phyloP scores from a whole-genome alignment of 2,113 vertebrate species.

The Nothocercus nigrocapillus region DNA sequence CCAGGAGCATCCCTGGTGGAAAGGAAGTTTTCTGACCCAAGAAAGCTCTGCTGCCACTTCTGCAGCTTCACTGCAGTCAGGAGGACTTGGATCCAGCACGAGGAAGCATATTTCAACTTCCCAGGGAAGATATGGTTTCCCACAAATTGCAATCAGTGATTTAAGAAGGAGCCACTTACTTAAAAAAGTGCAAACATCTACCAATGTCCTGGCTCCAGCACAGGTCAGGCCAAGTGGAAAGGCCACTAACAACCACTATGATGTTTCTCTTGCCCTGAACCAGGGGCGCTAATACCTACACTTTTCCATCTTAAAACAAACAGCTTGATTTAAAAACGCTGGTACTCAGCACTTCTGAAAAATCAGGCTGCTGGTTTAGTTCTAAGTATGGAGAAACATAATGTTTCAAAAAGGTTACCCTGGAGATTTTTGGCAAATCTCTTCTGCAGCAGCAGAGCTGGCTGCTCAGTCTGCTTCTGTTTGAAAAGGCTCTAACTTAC shows the following conservation, averaged over 20 bases:
- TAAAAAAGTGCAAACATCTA: not conserved
- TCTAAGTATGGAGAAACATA: not conserved
- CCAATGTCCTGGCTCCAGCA: not conserved
- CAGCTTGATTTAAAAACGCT: not conserved
- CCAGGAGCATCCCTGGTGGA: not conserved
- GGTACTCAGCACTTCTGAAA: not conserved
- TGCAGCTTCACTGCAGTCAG: not conserved
- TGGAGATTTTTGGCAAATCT: not conserved
- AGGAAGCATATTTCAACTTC: not conserved
- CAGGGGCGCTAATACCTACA: not conserved
- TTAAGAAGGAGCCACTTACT: not conserved
- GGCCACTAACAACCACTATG: not conserved
- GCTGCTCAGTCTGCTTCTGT: not conserved
- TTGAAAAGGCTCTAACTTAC: not conserved
- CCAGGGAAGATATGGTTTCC: not conserved
- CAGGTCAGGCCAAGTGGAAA: not conserved
- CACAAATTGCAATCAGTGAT: not conserved
- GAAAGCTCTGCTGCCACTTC: not conserved
- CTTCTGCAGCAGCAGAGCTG: not conserved
- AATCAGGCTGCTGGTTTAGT: not conserved
- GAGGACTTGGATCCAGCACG: not conserved
- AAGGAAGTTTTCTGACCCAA: not conserved
- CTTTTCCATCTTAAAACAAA: not conserved
- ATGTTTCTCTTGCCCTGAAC: not conserved
- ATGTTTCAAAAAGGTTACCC: not conserved